Evolutionary conservation across 1,140 invertebrate genomes (phyloP), one percentile per base, ranked within the genome.

Genomic region (Hyles vespertilio): DNA sequence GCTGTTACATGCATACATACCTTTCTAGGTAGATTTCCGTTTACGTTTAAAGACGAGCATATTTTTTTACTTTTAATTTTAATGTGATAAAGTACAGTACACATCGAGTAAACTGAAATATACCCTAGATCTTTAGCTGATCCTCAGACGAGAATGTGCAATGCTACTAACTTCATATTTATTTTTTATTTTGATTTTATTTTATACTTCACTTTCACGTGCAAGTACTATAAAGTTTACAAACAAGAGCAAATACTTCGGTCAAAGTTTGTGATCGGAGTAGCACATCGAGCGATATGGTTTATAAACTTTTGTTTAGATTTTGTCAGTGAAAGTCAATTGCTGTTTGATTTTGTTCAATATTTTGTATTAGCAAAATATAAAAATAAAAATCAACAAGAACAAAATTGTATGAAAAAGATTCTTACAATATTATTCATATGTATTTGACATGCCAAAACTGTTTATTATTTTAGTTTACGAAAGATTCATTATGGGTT

Each of bases 91-190:
- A 52, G 46, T 47, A 34, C 46, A 53, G 45, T 51, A 51, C 50
- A 58, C 45, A 46, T 51, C 40, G 59, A 40, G 72, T 73, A 70
- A 81, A 82, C 81, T 59, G 70, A 75, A 80, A 78, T 83, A 64
- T 79, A 51, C 47, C 67, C 73, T 81, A 81, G 73, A 77, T 53
- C 59, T 74, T 79, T 88, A 88, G 83, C 81, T 84, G 75, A 79
- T 80, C 81, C 82, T 87, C 67, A 84, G 76, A 81, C 69, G 81
- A 85, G 85, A 88, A 88, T 88, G 85, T 88, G 85, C 84, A 81
- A 87, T 88, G 84, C 85, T 87, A 79, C 84, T 62, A 72, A 83
- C 79, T 87, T 87, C 85, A 85, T 87, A 79, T 76, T 81, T 83
- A 76, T 77, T 79, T 81, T 87, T 72, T 81, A n/a, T 85, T 84